Evolutionary conservation across 2,113 vertebrate species (phyloP).

Genomic region (Sarotherodon lohbergeri): DNA sequence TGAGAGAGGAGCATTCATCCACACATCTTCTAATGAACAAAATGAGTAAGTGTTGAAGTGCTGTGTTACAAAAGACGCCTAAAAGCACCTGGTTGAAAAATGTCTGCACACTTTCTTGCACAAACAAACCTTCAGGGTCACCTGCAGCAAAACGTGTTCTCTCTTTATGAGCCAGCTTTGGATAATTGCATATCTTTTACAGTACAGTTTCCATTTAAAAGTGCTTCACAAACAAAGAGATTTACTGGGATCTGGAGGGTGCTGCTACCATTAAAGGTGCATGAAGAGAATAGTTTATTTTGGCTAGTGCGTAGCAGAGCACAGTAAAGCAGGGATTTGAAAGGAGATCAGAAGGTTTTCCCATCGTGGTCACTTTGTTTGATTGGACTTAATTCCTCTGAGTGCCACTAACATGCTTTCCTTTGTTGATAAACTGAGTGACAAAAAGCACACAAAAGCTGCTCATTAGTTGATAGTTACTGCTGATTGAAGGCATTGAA

Average conservation of each 20-base stretch:
- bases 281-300: slow-evolving; percentile 30
- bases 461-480: slow-evolving; percentile 22
- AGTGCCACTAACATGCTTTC: slow-evolving; percentile 17
- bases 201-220: slow-evolving; percentile 5
- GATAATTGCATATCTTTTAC: slow-evolving; percentile 27
- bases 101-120: not conserved
- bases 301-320: slow-evolving; percentile 13
- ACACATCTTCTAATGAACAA: not conserved
- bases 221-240: slow-evolving; percentile 33
- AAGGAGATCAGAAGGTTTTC: slow-evolving; percentile 52
- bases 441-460: slow-evolving; percentile 19
- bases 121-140: slow-evolving; percentile 2
- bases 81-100: slow-evolving; percentile 1
- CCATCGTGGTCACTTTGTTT: slow-evolving; percentile 53
- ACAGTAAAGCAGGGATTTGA: slow-evolving; percentile 40
- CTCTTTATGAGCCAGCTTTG: slow-evolving; percentile 16
- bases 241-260: slow-evolving; percentile 9
- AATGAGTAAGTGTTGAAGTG: not conserved
- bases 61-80: not conserved
- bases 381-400: slow-evolving; percentile 57
- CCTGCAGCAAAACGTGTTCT: not conserved
- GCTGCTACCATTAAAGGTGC: not conserved
- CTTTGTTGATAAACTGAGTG: slow-evolving; percentile 45
- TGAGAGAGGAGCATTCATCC: not conserved
- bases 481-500: slow-evolving; percentile 38